Evolutionary conservation across 2,113 vertebrate species (phyloP).

Genomic region (Dicrurus megarhynchus): DNA sequence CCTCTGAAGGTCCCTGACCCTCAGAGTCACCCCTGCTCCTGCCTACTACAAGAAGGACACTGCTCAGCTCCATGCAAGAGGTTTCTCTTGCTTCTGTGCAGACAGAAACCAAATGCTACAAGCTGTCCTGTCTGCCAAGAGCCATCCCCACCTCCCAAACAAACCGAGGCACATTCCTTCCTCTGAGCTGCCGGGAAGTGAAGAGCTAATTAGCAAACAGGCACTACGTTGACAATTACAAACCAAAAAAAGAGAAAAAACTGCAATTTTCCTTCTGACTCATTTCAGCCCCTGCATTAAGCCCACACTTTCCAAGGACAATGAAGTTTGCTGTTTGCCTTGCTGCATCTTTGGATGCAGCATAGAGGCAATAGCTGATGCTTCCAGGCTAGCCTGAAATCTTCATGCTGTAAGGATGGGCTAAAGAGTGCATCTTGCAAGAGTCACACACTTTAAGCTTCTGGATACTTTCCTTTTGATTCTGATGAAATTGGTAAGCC

Average conservation of each 20-base stretch:
- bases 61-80: neutral
- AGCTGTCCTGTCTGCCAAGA: neutral
- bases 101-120: neutral
- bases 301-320: neutral
- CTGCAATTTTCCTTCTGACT: conserved; percentile 11
- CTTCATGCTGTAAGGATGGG: neutral
- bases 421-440: neutral
- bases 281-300: neutral
- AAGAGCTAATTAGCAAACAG: conserved; percentile 16
- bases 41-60: neutral
- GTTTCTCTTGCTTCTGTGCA: neutral
- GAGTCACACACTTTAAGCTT: neutral
- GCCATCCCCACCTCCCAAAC: neutral
- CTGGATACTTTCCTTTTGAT: neutral
- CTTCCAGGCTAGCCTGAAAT: neutral
- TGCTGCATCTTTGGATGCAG: neutral
- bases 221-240: neutral
- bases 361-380: neutral
- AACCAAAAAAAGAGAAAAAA: neutral
- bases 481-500: neutral
- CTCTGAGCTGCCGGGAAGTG: neutral
- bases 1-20: neutral
- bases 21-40: neutral
- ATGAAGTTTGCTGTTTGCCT: neutral
- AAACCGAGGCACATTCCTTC: neutral